Evolutionary conservation across 2,797 vertebrate genomes (phyloP).

Genomic region (Phalloptychus januarius): DNA sequence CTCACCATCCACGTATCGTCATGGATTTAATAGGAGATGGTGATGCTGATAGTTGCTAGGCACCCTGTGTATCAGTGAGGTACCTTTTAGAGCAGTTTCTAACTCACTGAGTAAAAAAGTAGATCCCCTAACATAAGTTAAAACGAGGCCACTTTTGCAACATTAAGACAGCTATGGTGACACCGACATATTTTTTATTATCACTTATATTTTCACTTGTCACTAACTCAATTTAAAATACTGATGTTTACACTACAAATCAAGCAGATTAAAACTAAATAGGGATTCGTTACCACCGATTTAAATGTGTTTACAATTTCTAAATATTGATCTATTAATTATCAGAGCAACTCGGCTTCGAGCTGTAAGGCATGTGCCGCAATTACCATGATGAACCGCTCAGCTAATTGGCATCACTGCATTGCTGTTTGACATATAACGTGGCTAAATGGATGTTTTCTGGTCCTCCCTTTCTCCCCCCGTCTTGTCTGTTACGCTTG

Average conservation of each 20-base stretch:
- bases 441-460: constrained; percentile 71
- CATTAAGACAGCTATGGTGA: no score
- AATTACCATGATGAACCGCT: constrained; percentile 39
- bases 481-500: constrained; percentile 75
- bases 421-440: constrained; percentile 58
- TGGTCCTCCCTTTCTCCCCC: constrained; percentile 59
- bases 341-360: constrained; percentile 26
- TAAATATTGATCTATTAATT: constrained; percentile 13
- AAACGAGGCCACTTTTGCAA: not conserved
- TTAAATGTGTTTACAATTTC: constrained; percentile 9
- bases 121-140: constrained; percentile 32
- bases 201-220: constrained; percentile 31
- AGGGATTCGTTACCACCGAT: constrained; percentile 19
- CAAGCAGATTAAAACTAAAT: not conserved
- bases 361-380: constrained; percentile 34
- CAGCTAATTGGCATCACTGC: constrained; percentile 40
- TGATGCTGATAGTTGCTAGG: constrained; percentile 78
- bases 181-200: not conserved
- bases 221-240: constrained; percentile 10
- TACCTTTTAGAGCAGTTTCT: constrained; percentile 56
- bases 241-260: not conserved
- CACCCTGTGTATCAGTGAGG: constrained; percentile 64
- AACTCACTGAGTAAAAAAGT: constrained; percentile 35
- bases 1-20: constrained; percentile 69
- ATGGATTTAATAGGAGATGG: constrained; percentile 73